Percentiles rank a stretch among this genome's conserved stretches.
Conservation (phyloP, 1,140 invertebrate genomes). For the Pectinophora gossypiella region DNA sequence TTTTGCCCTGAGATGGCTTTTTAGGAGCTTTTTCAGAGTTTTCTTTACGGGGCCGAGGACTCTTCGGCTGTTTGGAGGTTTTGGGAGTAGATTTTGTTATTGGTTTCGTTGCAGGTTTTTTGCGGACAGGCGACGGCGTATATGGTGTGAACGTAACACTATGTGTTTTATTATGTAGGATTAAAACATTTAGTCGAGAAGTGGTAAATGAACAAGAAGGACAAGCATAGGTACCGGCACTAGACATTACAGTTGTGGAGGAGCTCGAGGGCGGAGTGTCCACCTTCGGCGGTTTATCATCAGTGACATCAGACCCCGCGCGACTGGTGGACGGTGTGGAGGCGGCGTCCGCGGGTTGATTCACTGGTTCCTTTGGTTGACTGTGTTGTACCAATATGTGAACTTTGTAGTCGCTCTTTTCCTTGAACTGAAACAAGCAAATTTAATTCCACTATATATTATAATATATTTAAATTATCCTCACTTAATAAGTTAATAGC, state of each 20-base stretch:
- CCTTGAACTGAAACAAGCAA: constrained; percentile 57
- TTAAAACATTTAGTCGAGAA: constrained; percentile 80
- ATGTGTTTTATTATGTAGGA: constrained; percentile 81
- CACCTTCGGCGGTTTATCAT: constrained; percentile 11
- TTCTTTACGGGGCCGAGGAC: constrained; percentile 42
- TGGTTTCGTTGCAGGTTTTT: constrained; percentile 35
- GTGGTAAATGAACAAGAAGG: constrained; percentile 79
- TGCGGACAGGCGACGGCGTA: constrained; percentile 58
- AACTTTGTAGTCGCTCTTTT: constrained; percentile 79
- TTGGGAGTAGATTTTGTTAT: constrained; percentile 39
- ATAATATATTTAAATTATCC: too few relatives aligned
- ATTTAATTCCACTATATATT: background rate
- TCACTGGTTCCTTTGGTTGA: constrained; percentile 22
- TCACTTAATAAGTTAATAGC: too few relatives aligned
- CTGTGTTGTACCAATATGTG: constrained; percentile 76
- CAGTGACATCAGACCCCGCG: constrained; percentile 30
- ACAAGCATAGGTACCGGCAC: constrained; percentile 77
- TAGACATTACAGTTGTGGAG: constrained; percentile 27
- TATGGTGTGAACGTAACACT: constrained; percentile 61
- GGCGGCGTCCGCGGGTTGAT: constrained; percentile 25
- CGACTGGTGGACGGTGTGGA: constrained; percentile 47
- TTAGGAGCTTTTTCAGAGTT: constrained; percentile 35
- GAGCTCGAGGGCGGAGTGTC: constrained; percentile 21
- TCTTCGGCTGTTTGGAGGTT: constrained; percentile 45
- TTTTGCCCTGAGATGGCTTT: constrained; percentile 34